Evolutionary conservation across 2,113 vertebrate species (phyloP), one percentile per base, ranked within the genome.

Genomic region (Melanostigma gelatinosum): DNA sequence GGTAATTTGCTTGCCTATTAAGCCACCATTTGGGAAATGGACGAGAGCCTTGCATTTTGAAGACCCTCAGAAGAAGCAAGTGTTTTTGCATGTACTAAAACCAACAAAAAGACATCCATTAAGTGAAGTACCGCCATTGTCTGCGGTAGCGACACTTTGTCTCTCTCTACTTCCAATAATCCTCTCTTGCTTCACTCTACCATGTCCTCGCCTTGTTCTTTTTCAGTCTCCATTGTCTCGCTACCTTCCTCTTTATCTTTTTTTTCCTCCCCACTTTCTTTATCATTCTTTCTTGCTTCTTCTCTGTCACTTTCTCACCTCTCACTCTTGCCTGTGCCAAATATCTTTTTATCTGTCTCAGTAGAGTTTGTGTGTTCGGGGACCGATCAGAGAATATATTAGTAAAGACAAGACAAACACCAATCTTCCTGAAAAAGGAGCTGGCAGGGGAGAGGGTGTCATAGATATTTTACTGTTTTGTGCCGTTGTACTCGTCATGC

Each of bases 321-420:
- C 57, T 70, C 74, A 24, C 50, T 79, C 65, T 48, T 64, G 75
- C 77, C 50, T 66, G 20, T 77, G 80, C 77, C 88, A 83, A 76
- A 77, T 83, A 60, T 84, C 72, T 88, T 90, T 89, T 90, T 88
- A 87, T 92, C 91, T 29, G 57, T 85, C 82, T 80, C 79, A 57
- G 32, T 86, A 90, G 78, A 87, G 72, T 88, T 87, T 83, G 85
- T 79, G 60, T 85, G 87, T 84, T 77, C 63, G 24, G 58, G 65
- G 76, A 84, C 52, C 55, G 22, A 82, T 78, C 62, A 76, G 74
- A 63, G 80, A 79, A 85, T 81, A 89, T 85, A 85, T 88, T 87
- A 83, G 85, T 89, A 72, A 82, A 86, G 78, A 85, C 52, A 40
- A 80, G 79, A 83, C 83, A 88, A 90, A 87, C 80, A 88, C 36